These are phyloP conservation scores for Theristus sp. DNA, from an alignment of 2,888 invertebrate species.

Conservation along the genomic window DNA sequence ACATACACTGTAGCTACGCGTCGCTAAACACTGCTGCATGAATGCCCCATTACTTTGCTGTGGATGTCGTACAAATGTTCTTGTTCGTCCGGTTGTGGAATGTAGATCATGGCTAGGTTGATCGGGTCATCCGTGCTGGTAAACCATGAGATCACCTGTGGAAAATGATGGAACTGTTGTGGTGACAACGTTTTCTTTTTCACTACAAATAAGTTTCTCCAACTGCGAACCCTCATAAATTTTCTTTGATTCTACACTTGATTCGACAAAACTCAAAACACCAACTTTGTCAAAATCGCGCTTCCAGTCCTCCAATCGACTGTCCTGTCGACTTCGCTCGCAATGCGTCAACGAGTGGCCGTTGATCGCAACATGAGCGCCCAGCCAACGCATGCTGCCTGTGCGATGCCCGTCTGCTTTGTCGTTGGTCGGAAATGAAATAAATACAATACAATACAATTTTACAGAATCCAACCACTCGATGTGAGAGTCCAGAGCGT, in stretches of 20 bases:
- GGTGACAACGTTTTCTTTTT: too few species aligned
- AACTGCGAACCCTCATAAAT: too few species aligned
- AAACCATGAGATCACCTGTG: conserved; percentile 14
- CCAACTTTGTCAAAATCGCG: background rate
- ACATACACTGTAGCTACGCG: too few species aligned
- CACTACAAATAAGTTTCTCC: too few species aligned
- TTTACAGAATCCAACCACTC: too few species aligned
- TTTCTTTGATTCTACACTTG: background rate
- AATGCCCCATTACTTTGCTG: too few species aligned
- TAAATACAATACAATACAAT: too few species aligned
- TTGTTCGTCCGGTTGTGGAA: conserved; percentile 20
- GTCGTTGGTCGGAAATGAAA: background rate
- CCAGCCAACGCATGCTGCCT: background rate
- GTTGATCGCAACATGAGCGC: background rate
- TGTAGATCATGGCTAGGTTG: conserved; percentile 18
- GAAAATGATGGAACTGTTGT: too few species aligned
- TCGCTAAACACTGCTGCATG: too few species aligned
- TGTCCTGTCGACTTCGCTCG: background rate
- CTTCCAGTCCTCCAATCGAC: background rate
- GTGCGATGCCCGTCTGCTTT: background rate
- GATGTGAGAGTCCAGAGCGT: too few species aligned
- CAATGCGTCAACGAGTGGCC: background rate
- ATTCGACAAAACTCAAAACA: background rate
- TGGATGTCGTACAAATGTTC: conserved; percentile 18
- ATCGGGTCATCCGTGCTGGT: conserved; percentile 10